phyloP scores from a whole-genome alignment of 2,888 invertebrate species.

The Eurois occulta region DNA sequence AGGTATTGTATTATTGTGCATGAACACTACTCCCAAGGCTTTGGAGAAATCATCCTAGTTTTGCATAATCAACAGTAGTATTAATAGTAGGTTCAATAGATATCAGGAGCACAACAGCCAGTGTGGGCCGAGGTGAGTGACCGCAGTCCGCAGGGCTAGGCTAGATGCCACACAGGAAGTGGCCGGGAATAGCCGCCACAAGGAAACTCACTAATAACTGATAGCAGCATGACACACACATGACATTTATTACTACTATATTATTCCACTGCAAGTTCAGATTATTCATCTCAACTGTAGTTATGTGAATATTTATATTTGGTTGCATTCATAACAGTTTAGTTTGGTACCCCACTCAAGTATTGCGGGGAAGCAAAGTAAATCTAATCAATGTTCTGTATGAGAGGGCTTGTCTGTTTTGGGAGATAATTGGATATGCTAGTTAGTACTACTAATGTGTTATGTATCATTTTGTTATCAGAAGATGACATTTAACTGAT shows the following conservation, averaged over 20 bases:
- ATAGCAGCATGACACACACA: slow-evolving; percentile 25
- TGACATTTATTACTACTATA: not conserved
- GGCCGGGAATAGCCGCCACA: not conserved
- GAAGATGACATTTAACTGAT: not conserved
- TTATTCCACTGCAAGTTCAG: not conserved
- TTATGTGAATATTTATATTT: not conserved
- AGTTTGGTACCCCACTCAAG: not conserved
- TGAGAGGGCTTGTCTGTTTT: slow-evolving; percentile 6
- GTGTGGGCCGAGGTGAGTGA: slow-evolving; percentile 24
- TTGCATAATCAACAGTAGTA: not conserved
- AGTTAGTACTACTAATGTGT: slow-evolving; percentile 17
- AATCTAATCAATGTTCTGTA: slow-evolving; percentile 16
- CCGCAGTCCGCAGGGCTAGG: not conserved
- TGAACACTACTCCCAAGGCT: not conserved
- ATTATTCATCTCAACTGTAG: not conserved
- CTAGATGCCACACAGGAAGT: slow-evolving; percentile 23
- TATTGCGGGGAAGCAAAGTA: not conserved
- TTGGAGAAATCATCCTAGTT: not conserved
- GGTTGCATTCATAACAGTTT: not conserved
- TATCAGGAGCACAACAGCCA: not conserved
- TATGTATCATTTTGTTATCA: slow-evolving; percentile 12
- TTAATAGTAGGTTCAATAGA: not conserved
- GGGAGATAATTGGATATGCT: slow-evolving; percentile 22
- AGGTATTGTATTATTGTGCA: not conserved
- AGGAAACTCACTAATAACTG: slow-evolving; percentile 31